Evolutionary conservation across 2,113 vertebrate species (phyloP).

Genomic region (Onychorhynchus coronatus): DNA sequence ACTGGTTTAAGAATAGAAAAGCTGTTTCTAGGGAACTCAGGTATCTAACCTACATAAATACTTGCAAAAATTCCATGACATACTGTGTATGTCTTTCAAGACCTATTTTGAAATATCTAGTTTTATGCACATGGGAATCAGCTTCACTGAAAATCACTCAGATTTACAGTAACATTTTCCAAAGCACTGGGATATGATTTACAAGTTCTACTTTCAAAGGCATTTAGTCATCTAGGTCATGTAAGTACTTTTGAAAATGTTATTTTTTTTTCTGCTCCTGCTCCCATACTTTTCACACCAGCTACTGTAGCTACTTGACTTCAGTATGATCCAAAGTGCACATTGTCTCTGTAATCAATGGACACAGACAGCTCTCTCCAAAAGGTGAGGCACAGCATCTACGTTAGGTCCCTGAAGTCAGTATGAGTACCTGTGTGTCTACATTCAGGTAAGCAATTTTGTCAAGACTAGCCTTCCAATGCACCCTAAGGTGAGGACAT

Average conservation of each 20-base stretch:
- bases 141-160: neutral
- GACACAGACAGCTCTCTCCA: neutral
- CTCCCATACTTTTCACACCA: neutral
- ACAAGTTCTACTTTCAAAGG: neutral
- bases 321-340: neutral
- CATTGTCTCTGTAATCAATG: neutral
- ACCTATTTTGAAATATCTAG: neutral
- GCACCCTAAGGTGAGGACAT: neutral
- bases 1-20: neutral
- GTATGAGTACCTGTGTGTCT: neutral
- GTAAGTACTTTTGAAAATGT: neutral
- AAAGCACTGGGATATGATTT: neutral
- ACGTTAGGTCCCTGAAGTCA: neutral
- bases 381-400: neutral
- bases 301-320: neutral
- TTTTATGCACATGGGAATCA: neutral
- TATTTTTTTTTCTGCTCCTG: neutral
- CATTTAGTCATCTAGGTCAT: constrained; percentile 2
- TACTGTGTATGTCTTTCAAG: neutral
- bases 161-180: neutral
- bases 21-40: neutral
- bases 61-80: neutral
- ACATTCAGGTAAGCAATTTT: neutral
- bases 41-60: neutral
- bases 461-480: neutral